Evolutionary conservation across 2,113 vertebrate genomes (phyloP).

Genomic region (Ptychochromis oligacanthus): DNA sequence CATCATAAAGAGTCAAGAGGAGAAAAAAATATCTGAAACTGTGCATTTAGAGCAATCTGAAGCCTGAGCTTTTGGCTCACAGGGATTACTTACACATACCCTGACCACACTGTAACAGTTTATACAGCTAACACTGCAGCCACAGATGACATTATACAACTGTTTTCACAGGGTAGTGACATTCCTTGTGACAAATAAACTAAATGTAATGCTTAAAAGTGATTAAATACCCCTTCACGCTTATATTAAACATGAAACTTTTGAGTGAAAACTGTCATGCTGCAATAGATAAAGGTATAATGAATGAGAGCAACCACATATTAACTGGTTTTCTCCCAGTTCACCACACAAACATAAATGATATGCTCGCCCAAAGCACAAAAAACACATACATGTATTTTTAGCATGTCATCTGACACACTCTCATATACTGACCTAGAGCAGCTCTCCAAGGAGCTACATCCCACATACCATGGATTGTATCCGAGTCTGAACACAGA

Average conservation of each 20-base stretch:
- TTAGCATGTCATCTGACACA: too few species aligned
- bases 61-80: too few species aligned
- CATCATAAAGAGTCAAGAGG: too few species aligned
- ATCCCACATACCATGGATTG: neutral
- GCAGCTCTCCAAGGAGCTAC: conserved; percentile 8
- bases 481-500: neutral
- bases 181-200: neutral
- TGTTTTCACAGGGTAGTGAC: neutral
- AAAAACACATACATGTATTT: too few species aligned
- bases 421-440: neutral
- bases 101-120: neutral
- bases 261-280: neutral
- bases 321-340: neutral
- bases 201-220: neutral
- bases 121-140: neutral
- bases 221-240: neutral
- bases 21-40: too few species aligned
- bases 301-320: too few species aligned
- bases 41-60: too few species aligned
- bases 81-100: too few species aligned
- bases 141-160: neutral
- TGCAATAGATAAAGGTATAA: neutral
- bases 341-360: neutral
- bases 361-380: neutral
- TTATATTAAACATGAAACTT: neutral